Base-by-base conservation (phyloP, 2,888 invertebrate genomes). In the Plebejus argus region DNA sequence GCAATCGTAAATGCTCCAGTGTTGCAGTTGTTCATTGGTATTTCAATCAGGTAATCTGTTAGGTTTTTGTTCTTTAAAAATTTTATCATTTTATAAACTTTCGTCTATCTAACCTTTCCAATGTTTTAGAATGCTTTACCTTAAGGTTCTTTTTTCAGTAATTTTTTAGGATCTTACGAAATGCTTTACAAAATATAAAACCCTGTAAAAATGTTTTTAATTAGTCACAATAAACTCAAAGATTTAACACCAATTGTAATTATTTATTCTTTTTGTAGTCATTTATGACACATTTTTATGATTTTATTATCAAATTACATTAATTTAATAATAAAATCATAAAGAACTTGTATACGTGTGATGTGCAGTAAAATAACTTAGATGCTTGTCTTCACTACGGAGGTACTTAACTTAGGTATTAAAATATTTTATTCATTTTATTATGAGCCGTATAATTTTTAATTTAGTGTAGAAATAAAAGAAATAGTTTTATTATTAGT, bases 341-440 rank as follows among this genome's bases (percentile, higher is more conserved):
- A 45, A 45, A 45, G 8, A 45, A 3, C 45, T 45, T 58, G n/a
- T 58, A 20, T 23, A 61, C 12, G 28, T 28, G 61, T 28, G 61
- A 61, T 61, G 28, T 61, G 12, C 12, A 28, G 28, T 28, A 12
- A 61, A 66, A 66, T 66, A 66, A 33, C 12, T 66, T 33, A 28
- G 28, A 66, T 66, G 28, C 33, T 33, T 66, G 66, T 66, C 66
- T 33, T 66, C 66, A 33, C 15, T 15, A 15, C 15, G 6, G 18
- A 18, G 15, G 66, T 66, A 66, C 66, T 66, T 33, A 66, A 66
- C 0, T 66, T 2, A 1, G 10, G 58, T 66, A 28, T 15, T 66
- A 33, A 66, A 66, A 66, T 66, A 33, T 66, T 66, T 66, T 66
- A 66, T 33, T 66, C 18, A 66, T 33, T 66, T 33, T 66, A 66